Conservation (phyloP, 2,888 invertebrate genomes). For the Mythimna impura region DNA sequence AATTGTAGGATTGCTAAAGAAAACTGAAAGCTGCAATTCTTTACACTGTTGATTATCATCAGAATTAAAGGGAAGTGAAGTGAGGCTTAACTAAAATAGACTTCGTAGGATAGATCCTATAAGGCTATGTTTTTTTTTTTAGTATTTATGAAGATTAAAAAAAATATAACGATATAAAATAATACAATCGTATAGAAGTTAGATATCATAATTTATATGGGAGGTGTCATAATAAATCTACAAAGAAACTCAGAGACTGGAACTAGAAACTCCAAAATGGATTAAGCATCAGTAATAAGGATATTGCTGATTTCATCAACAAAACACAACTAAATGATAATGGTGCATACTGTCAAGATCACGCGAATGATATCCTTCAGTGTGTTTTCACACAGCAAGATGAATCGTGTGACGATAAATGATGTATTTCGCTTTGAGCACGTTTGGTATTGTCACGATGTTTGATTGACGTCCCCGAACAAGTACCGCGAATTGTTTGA, state of each 20-base stretch:
- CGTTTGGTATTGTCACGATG: conserved; percentile 73
- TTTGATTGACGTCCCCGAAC: conserved; percentile 73
- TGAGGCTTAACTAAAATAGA: neutral
- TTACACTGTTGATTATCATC: neutral
- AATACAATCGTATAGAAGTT: too few relatives aligned
- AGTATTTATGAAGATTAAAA: too few relatives aligned
- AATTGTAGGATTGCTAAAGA: neutral
- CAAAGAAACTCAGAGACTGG: too few relatives aligned
- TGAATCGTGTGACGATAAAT: conserved; percentile 72
- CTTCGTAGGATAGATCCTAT: too few relatives aligned
- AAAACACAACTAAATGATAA: neutral
- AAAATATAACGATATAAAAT: too few relatives aligned
- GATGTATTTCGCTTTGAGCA: conserved; percentile 73
- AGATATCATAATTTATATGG: too few relatives aligned
- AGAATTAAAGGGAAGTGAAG: neutral
- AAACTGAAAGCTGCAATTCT: neutral
- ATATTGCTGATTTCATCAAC: neutral
- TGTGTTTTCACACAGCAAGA: conserved; percentile 66
- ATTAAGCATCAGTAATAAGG: too few relatives aligned
- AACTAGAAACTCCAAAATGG: too few relatives aligned
- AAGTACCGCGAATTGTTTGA: conserved; percentile 56
- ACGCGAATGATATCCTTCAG: conserved; percentile 27
- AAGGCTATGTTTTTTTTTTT: too few relatives aligned
- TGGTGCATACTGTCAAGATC: neutral
- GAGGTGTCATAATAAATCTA: too few relatives aligned